These are phyloP conservation scores for Danio tinwini DNA, from an alignment of 2,797 vertebrate genomes.

Conservation along the genomic window DNA sequence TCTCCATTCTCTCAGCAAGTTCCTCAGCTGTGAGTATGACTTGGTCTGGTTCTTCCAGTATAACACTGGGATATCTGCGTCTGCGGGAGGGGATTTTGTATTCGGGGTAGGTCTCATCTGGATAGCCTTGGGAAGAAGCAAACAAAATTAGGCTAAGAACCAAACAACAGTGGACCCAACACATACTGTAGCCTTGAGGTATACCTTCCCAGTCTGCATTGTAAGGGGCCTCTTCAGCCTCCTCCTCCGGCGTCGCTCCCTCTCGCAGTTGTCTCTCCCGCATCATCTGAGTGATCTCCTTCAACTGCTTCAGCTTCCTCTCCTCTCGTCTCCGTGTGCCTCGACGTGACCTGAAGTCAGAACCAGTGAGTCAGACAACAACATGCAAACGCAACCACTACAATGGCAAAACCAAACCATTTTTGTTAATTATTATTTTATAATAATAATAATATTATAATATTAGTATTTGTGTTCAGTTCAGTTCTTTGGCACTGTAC, in stretches of 20 bases:
- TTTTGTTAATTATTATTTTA: neutral
- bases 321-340: constrained; percentile 86
- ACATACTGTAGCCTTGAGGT: neutral
- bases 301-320: constrained; percentile 85
- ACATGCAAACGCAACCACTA: neutral
- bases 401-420: neutral
- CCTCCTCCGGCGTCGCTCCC: constrained; percentile 88
- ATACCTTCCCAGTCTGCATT: constrained; percentile 93
- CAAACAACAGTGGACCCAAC: neutral
- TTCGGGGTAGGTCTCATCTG: constrained; percentile 90
- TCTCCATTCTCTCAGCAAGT: constrained; percentile 89
- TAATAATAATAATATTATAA: too few relatives aligned
- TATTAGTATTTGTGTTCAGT: too few relatives aligned
- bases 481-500: too few relatives aligned
- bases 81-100: constrained; percentile 74
- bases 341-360: constrained; percentile 70
- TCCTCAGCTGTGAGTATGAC: constrained; percentile 88
- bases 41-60: constrained; percentile 75
- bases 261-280: constrained; percentile 87
- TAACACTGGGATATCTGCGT: constrained; percentile 49
- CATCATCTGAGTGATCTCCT: constrained; percentile 87
- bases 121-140: constrained; percentile 82
- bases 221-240: constrained; percentile 93
- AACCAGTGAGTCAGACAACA: neutral
- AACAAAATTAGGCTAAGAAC: neutral